Percentiles rank a stretch among this genome's conserved stretches.
These are phyloP conservation scores for Cryptoblepharus egeriae DNA, from an alignment of 2,797 vertebrate species.

Conservation along the genomic window DNA sequence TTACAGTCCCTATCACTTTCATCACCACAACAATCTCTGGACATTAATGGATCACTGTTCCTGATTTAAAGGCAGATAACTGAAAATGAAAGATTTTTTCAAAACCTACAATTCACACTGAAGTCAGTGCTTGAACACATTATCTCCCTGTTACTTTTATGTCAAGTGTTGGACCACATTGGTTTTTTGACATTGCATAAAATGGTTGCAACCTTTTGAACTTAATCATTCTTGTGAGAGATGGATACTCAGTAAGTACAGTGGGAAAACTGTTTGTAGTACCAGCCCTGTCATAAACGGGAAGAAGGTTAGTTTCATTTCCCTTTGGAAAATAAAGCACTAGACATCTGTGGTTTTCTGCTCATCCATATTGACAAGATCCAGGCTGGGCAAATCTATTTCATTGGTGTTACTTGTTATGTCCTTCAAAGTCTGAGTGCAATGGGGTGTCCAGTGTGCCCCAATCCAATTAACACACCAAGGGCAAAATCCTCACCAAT, in stretches of 20 bases:
- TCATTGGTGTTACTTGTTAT: too few species aligned
- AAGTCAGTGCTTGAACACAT: neutral
- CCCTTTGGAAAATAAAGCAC: neutral
- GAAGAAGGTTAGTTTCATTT: neutral
- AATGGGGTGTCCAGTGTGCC: too few species aligned
- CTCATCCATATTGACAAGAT: neutral
- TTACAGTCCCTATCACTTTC: neutral
- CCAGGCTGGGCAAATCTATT: neutral
- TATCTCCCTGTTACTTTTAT: neutral
- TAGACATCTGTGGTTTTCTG: neutral
- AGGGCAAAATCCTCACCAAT: too few species aligned
- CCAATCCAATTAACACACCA: too few species aligned
- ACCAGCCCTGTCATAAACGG: neutral
- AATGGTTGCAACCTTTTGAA: neutral
- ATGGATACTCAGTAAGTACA: neutral
- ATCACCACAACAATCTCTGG: neutral
- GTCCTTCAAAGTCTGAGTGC: too few species aligned
- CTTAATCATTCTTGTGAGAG: neutral
- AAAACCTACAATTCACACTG: neutral
- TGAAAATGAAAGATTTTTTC: neutral
- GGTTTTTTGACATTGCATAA: neutral
- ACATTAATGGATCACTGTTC: neutral
- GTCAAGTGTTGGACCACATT: neutral
- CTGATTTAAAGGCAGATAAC: neutral
- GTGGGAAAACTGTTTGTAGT: neutral